Evolutionary conservation across 2,113 vertebrate genomes (phyloP).

Genomic region (Machaerirhynchus nigripectus): DNA sequence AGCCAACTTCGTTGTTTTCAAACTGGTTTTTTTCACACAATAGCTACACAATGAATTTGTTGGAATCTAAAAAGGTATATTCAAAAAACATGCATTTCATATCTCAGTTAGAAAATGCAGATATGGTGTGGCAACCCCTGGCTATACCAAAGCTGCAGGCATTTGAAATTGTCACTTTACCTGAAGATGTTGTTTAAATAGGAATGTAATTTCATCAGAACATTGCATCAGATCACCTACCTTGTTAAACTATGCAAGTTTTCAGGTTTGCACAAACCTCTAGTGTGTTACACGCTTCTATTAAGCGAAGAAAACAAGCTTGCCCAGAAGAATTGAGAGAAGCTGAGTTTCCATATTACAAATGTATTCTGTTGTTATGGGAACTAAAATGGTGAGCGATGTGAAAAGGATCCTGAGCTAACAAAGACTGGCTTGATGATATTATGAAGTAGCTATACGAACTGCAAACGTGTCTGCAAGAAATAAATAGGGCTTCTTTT

Average conservation of each 20-base stretch:
- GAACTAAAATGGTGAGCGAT: constrained; percentile 14
- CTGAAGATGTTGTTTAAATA: background rate
- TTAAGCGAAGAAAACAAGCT: background rate
- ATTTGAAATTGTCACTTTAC: background rate
- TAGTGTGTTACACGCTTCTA: background rate
- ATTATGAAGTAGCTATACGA: background rate
- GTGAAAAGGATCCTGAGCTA: background rate
- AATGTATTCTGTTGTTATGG: constrained; percentile 58
- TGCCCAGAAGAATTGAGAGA: background rate
- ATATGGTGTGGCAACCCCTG: background rate
- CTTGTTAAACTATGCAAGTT: background rate
- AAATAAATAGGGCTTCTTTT: background rate
- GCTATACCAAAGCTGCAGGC: background rate
- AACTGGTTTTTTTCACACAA: background rate
- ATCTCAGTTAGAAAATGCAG: constrained; percentile 61
- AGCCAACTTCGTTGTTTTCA: constrained; percentile 70
- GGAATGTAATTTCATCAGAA: background rate
- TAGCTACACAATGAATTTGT: constrained; percentile 56
- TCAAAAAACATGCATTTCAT: constrained; percentile 40
- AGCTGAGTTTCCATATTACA: background rate
- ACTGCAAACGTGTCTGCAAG: background rate
- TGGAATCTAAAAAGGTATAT: constrained; percentile 43
- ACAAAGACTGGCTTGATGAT: background rate
- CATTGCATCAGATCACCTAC: background rate
- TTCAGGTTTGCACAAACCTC: background rate